Evolutionary conservation across 2,888 invertebrate species (phyloP), one percentile per base, ranked within the genome.

Genomic region (Nymphalis c-album): DNA sequence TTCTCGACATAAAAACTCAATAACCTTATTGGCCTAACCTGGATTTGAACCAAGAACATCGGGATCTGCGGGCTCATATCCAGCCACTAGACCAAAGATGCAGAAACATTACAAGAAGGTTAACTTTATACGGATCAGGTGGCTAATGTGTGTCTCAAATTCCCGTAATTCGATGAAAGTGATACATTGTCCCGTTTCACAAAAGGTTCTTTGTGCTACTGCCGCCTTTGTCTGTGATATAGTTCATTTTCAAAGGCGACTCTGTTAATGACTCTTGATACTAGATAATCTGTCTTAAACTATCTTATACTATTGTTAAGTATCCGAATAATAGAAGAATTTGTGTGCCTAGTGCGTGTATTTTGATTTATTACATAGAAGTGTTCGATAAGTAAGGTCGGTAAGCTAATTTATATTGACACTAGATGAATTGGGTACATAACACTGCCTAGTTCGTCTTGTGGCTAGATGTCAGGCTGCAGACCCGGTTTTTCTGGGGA

Each of bases 171-270:
- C 64, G 46, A 53, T 45, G 45, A 59, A 51, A 60, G 45, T 51
- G 53, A 51, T 26, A 60, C 59, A 60, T 60, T 60, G 51, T 64
- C 45, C 18, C 26, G 60, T 46, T 51, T 46, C 20, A 67, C 47
- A 63, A 67, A 67, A 53, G 62, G 53, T 20, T 17, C 51, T 63
- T 67, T 63, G 67, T 67, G 58, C 63, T 60, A 63, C 47, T 63
- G 63, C 60, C 50, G 58, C 67, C 46, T 59, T 67, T 67, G 67
- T 67, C 61, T 26, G 46, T 53, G 13, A 51, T 31, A 35, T 20
- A 59, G 59, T 48, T 48, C 35, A 53, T 57, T 63, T 63, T 59
- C 31, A 59, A 59, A 57, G 48, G 22, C 48, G 40, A 58, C 40
- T 48, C 47, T 58, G 58, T 64, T 64, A 64, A 63, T 48, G 35